phyloP scores from a whole-genome alignment of 2,888 invertebrate species.

The Scaptodrosophila latifasciaeformis region DNA sequence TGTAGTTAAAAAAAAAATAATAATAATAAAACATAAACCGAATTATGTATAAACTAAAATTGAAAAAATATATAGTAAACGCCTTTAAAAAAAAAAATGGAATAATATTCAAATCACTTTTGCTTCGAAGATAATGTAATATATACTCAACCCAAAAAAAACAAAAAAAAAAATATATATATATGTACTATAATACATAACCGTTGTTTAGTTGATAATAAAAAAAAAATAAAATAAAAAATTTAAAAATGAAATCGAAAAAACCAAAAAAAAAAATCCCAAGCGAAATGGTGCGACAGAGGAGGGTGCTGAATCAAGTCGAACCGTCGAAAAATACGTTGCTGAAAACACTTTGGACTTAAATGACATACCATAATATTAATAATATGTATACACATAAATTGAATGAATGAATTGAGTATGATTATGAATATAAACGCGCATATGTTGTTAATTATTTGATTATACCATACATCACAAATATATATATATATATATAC shows the following conservation, averaged over 20 bases:
- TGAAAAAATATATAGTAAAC: constrained; percentile 45
- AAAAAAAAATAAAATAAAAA: constrained; percentile 27
- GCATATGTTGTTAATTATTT: constrained; percentile 8
- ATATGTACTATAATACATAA: constrained; percentile 27
- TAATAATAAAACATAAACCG: constrained; percentile 30
- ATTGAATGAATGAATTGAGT: too few relatives aligned
- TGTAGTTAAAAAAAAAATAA: constrained; percentile 43
- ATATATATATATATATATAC: constrained; percentile 13
- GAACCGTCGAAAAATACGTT: constrained; percentile 62
- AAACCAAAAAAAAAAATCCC: constrained; percentile 33
- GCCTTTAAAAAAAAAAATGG: constrained; percentile 61
- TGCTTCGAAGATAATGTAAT: constrained; percentile 65
- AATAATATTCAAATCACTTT: constrained; percentile 54
- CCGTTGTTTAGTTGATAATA: constrained; percentile 56
- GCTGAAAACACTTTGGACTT: constrained; percentile 60
- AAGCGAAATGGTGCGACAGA: constrained; percentile 64
- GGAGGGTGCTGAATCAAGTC: constrained; percentile 62
- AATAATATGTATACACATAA: too few relatives aligned
- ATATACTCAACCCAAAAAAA: constrained; percentile 47
- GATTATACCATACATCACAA: constrained; percentile 6
- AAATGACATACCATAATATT: constrained; percentile 36
- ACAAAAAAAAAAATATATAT: constrained; percentile 3
- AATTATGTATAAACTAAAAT: constrained; percentile 52
- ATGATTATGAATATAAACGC: constrained; percentile 6
- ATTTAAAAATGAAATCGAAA: constrained; percentile 20